Evolutionary conservation across 2,888 invertebrate genomes (phyloP).

Genomic region (Willowsia nigromaculata): DNA sequence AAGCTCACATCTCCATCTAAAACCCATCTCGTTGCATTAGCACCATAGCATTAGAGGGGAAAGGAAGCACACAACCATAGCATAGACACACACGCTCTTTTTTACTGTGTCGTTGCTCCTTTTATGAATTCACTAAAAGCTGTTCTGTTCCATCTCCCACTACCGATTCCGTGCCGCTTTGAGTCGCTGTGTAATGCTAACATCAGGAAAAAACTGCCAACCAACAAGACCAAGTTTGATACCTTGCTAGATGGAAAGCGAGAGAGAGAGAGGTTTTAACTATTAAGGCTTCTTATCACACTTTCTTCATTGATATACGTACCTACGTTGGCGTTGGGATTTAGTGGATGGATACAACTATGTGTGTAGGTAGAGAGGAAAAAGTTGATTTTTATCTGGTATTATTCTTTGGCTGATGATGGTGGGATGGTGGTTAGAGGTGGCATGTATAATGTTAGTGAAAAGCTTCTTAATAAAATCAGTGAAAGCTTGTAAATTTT

Average conservation of each 20-base stretch:
- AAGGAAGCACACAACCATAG: neutral
- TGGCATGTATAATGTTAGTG: neutral
- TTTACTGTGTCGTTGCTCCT: constrained; percentile 58
- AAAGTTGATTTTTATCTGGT: constrained; percentile 44
- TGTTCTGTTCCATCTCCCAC: neutral
- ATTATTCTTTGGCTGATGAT: constrained; percentile 15
- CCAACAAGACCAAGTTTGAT: neutral
- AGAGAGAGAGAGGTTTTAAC: constrained; percentile 36
- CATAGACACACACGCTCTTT: neutral
- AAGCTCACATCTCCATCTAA: constrained; percentile 70
- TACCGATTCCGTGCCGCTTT: neutral
- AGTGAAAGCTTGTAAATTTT: constrained; percentile 34
- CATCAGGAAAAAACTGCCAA: constrained; percentile 3
- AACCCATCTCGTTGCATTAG: constrained; percentile 75
- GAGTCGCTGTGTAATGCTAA: constrained; percentile 10
- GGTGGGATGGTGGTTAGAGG: constrained; percentile 24
- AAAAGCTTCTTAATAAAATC: constrained; percentile 28
- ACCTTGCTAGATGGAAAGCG: neutral
- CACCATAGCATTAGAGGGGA: constrained; percentile 51
- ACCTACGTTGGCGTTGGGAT: constrained; percentile 11
- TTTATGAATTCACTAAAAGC: constrained; percentile 49
- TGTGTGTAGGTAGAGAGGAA: neutral
- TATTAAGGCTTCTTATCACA: constrained; percentile 64
- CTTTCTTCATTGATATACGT: constrained; percentile 53
- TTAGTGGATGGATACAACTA: neutral